A percentile compares a stretch with the other conserved stretches of the same genome.
phyloP scores from a whole-genome alignment of 2,113 vertebrate species.

The Clarias macrocephalus region DNA sequence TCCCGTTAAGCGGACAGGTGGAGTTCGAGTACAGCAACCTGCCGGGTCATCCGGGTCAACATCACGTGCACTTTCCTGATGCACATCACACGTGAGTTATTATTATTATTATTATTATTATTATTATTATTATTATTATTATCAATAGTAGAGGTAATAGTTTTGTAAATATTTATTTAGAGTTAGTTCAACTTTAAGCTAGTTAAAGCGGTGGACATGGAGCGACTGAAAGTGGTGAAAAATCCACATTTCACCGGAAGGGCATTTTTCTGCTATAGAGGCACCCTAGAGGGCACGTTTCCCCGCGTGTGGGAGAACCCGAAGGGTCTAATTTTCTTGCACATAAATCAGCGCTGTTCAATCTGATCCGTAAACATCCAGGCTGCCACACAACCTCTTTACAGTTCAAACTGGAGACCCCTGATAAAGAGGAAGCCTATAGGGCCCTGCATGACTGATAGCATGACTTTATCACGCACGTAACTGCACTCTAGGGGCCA shows the following conservation, averaged over 20 bases:
- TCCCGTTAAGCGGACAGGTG: conserved; percentile 7
- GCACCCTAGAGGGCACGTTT: background rate
- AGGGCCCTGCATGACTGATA: background rate
- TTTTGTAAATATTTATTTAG: background rate
- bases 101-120: background rate
- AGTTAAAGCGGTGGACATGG: background rate
- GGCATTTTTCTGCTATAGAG: background rate
- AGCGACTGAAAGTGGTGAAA: background rate
- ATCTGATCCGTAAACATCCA: background rate
- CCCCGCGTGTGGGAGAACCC: background rate
- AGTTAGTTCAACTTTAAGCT: background rate
- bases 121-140: background rate
- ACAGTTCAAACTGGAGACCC: background rate
- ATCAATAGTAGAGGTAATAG: background rate
- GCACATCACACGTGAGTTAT: conserved; percentile 9
- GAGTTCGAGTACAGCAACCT: background rate
- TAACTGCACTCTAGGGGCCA: background rate
- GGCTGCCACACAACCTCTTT: background rate
- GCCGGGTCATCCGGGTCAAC: background rate
- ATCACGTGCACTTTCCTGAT: background rate
- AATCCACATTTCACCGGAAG: background rate
- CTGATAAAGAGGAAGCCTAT: background rate
- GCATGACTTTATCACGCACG: background rate
- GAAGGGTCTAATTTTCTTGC: background rate
- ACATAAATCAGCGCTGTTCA: background rate